Evolutionary conservation across 2,113 vertebrate genomes (phyloP), one percentile per base, ranked within the genome.

Genomic region (Lontra canadensis): DNA sequence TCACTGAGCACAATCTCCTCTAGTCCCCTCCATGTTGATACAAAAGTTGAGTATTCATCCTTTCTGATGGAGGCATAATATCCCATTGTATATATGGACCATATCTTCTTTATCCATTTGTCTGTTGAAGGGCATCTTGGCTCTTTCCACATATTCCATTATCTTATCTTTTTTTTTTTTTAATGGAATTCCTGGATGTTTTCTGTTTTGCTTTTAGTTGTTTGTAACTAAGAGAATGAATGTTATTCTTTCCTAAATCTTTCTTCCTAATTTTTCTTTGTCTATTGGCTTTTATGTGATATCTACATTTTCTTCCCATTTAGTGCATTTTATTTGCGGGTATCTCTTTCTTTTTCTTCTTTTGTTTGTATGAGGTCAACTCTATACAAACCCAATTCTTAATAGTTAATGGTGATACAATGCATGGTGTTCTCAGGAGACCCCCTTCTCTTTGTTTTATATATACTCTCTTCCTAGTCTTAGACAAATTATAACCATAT

Each of bases 371-470:
- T 81, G 21, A 85, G 0, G 11, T 57, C 10, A 71, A 71, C 39
- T 80, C 2, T 86, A 44, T 23, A 6, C 25, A 49, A 52, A 36
- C 0, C 8, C 83, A 79, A 39, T 44, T 90, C 36, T 55, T n/a
- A n/a, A 57, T 57, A 69, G 20, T 42, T 78, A 81, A 20, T 79
- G 3, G 74, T 47, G 8, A 1, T 23, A 76, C 7, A 71, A 88
- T 49, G 3, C 12, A 39, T 87, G 23, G 2, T 34, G 20, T 29
- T 95, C 8, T 79, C 25, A 23, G 29, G 34, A 83, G 3, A 36
- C 0, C 7, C 1, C 7, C 71, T 42, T 61, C 3, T 55, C 18
- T 20, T 26, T 13, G 57, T 1, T 81, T 0, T 49, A 15, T 21
- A 34, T 9, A 25, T 3, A 55, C 2, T 29, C 13, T 91, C 18